Conservation (phyloP, 2,113 vertebrate species). For the Hyperoodon ampullatus region DNA sequence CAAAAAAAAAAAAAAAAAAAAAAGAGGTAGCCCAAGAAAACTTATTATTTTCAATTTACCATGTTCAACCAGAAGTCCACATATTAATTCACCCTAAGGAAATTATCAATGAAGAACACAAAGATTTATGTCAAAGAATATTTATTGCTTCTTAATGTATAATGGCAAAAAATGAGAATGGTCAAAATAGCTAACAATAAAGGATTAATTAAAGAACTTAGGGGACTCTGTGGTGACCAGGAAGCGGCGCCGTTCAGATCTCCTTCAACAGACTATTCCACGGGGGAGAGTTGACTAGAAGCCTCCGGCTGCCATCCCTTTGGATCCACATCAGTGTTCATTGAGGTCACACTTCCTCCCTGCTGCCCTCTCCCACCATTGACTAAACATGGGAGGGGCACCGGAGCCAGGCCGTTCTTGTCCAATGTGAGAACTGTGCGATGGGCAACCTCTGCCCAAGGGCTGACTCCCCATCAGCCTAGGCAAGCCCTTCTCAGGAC, state of each 20-base stretch:
- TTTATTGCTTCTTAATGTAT: neutral
- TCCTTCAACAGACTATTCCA: neutral
- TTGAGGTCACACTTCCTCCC: neutral
- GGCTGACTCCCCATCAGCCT: neutral
- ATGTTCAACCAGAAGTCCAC: neutral
- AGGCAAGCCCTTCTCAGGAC: neutral
- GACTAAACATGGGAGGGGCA: neutral
- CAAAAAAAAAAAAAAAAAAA: too few species aligned
- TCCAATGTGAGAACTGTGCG: neutral
- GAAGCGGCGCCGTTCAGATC: neutral
- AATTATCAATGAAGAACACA: neutral
- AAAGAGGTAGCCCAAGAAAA: neutral
- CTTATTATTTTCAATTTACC: neutral
- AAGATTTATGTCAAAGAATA: neutral
- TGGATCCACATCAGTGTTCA: neutral
- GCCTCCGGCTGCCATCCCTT: neutral
- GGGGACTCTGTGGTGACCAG: neutral
- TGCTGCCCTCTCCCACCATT: neutral
- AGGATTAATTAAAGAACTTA: neutral
- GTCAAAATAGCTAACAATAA: neutral
- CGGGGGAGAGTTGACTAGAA: neutral
- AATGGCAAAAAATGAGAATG: neutral
- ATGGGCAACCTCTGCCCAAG: too few species aligned
- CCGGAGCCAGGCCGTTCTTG: neutral
- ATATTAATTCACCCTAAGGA: neutral